A percentile compares a stretch with the other conserved stretches of the same genome.
Conservation (phyloP, 2,888 invertebrate genomes). For the Tenthredo distinguenda region DNA sequence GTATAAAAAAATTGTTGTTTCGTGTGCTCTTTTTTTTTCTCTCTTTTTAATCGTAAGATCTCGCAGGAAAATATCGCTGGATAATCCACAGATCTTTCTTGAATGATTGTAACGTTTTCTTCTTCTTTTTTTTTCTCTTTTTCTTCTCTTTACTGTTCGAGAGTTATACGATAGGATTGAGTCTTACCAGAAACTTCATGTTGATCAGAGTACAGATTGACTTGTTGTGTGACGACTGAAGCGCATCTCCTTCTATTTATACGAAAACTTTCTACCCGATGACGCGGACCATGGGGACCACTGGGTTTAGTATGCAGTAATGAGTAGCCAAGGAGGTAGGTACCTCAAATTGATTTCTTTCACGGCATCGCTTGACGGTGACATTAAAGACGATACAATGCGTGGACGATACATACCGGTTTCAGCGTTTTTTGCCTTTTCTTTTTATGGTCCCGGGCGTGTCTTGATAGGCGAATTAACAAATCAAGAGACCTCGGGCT, state of each 20-base stretch:
- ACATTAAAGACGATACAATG: constrained; percentile 24
- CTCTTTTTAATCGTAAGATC: background rate
- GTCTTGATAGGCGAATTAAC: constrained; percentile 13
- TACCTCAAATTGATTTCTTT: constrained; percentile 24
- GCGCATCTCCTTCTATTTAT: constrained; percentile 65
- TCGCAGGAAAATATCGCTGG: background rate
- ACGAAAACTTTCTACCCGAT: constrained; percentile 64
- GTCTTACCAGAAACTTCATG: constrained; percentile 65
- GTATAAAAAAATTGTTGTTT: background rate
- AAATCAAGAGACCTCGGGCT: constrained; percentile 35
- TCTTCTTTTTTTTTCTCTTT: background rate
- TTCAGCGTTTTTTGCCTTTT: background rate
- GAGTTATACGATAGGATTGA: background rate
- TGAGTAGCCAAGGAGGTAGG: constrained; percentile 14
- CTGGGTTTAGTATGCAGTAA: constrained; percentile 1
- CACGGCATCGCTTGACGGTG: constrained; percentile 19
- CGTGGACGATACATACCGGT: constrained; percentile 24
- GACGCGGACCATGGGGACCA: constrained; percentile 23
- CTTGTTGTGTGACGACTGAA: constrained; percentile 64
- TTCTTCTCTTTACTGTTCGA: background rate
- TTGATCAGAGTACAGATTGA: constrained; percentile 63
- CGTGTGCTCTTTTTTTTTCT: background rate
- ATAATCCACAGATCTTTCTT: background rate
- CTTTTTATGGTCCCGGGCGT: constrained; percentile 38
- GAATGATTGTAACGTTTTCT: background rate